These are phyloP conservation scores for Atethmia centrago DNA, from an alignment of 2,888 invertebrate genomes.

Conservation along the genomic window DNA sequence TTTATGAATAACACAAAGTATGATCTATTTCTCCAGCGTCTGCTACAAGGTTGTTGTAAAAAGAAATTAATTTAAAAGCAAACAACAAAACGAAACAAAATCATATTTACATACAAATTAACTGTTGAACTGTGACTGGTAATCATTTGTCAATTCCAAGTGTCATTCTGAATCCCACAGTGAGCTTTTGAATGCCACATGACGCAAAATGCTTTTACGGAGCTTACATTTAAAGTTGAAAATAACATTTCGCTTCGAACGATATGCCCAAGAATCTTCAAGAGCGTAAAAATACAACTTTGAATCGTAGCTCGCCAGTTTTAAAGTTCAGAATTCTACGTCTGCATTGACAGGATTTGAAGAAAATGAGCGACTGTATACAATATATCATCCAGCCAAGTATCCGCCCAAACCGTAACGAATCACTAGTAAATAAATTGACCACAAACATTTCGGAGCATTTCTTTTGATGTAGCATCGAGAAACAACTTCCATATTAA, in stretches of 20 bases:
- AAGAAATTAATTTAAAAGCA: constrained; percentile 65
- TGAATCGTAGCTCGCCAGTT: constrained; percentile 59
- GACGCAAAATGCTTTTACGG: constrained; percentile 72
- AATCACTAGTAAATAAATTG: constrained; percentile 90
- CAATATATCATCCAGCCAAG: constrained; percentile 89
- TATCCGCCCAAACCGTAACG: constrained; percentile 89
- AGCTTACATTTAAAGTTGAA: constrained; percentile 73
- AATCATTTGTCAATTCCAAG: constrained; percentile 87
- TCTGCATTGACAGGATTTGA: constrained; percentile 61
- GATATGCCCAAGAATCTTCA: constrained; percentile 33
- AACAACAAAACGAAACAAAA: constrained; percentile 72
- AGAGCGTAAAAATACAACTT: constrained; percentile 53
- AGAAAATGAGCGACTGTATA: constrained; percentile 84
- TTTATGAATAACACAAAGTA: constrained; percentile 43
- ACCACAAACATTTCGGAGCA: constrained; percentile 86
- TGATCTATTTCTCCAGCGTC: constrained; percentile 23
- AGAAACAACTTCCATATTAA: constrained; percentile 77
- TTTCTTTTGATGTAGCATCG: constrained; percentile 82
- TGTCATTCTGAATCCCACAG: constrained; percentile 84
- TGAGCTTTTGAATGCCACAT: constrained; percentile 60
- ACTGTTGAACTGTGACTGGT: constrained; percentile 86
- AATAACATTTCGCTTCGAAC: constrained; percentile 64
- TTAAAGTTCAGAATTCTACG: constrained; percentile 70
- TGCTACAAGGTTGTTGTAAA: constrained; percentile 35
- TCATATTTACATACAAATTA: constrained; percentile 88